Base-by-base conservation (phyloP, 2,888 invertebrate species). In the Unio pictorum region DNA sequence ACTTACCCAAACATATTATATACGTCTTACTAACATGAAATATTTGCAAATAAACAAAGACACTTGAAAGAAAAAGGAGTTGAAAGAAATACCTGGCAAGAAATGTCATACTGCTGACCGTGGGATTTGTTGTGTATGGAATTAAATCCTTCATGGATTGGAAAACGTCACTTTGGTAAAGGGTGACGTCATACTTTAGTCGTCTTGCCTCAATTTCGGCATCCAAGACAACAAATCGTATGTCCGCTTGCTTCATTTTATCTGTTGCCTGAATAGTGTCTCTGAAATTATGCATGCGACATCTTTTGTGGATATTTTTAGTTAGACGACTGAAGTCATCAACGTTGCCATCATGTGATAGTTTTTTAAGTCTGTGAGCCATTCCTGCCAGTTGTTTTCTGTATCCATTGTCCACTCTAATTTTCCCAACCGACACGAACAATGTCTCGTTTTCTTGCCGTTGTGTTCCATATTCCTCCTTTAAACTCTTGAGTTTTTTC, bases 201-300 rank as follows among this genome's bases (percentile, higher is more conserved):
- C 68, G 61, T 18, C 69, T 66, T 30, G 66, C 59, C 64, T 72
- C 72, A 56, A 66, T 58, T 56, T 66, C 60, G 11, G 72, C 68
- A 64, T 72, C 72, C 7, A 69, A 34, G 17, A 62, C 66, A 56
- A 72, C 67, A 58, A 72, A 72, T 45, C 67, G 69, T 54, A 64
- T 64, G 26, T 72, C 69, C 4, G 72, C 69, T 34, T 58, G 60
- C 2, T 55, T 57, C 8, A 61, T 20, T n/a, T 54, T 45, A 4
- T 26, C 55, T n/a, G 26, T 20, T 28, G 55, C 23, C 3, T 23
- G 6, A 4, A 7, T 30, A 17, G 61, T 61, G 18, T 34, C 30
- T 23, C 54, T 20, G 7, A n/a, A n/a, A 20, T 59, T 26, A 11
- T 58, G 61, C 71, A 64, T 67, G 3, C 30, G 7, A 34, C 45